Evolutionary conservation across 2,113 vertebrate genomes (phyloP), one percentile per base, ranked within the genome.

Genomic region (Scatophagus argus): DNA sequence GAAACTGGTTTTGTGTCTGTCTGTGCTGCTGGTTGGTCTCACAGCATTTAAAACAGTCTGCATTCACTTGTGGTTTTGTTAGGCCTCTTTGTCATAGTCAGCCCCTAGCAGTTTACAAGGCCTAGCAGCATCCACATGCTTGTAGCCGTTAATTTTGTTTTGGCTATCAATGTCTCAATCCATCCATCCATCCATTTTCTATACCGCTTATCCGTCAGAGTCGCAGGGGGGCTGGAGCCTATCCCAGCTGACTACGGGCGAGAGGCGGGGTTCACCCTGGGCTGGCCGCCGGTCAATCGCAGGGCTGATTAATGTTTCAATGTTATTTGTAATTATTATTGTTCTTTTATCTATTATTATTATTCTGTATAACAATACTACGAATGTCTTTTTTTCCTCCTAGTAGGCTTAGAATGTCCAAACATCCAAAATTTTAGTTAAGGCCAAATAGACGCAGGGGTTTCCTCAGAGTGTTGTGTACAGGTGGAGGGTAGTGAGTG

Each of bases 1-100:
- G 85, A 87, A 84, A 87, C 74, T 76, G 79, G 43, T 61, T 88
- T 81, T 83, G 79, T 89, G 69, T 87, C 43, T 81, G 84, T 63
- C 72, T 68, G 59, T 47, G 59, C 70, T 44, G 49, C 8, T 38
- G 21, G 52, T 38, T 54, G 63, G 17, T n/a, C 21, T 68, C 78
- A 36, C 11, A 47, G 54, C 38, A 47, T 14, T 14, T 13, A 4
- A 36, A 36, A 16, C 44, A 39, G 47, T 8, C 23, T 16, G 6
- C 6, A 8, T 12, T 5, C 46, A 25, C 44, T 27, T 54, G 44
- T 46, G 19, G 0, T 29, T 9, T 14, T 23, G 21, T 29, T 9
- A n/a, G n/a, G n/a, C 32, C 8, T 32, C 12, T 29, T 58, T 31
- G 25, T 31, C 54, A 13, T n/a, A 29, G 0, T 46, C 12, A 58